A percentile compares a stretch with the other conserved stretches of the same genome.
Evolutionary conservation across 2,888 invertebrate genomes (phyloP).

Genomic region (Nomada fucata): DNA sequence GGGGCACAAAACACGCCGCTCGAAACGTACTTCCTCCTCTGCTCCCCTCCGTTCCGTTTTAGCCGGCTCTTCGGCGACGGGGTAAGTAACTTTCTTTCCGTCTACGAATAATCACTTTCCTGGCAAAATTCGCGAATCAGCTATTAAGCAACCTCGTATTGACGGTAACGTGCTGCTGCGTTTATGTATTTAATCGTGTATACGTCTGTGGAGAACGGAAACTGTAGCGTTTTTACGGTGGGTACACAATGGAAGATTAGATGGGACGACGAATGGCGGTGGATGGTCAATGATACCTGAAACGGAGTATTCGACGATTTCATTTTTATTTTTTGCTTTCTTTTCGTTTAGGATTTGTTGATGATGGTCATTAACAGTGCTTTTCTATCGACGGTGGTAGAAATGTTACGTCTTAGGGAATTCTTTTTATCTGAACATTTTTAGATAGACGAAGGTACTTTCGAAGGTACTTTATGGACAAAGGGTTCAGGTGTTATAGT

Average conservation of each 20-base stretch:
- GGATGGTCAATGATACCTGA: too few relatives aligned
- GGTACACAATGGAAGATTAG: not conserved
- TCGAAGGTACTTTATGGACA: too few relatives aligned
- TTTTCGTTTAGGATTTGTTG: too few relatives aligned
- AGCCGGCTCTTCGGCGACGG: not conserved
- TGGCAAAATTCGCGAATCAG: constrained; percentile 25
- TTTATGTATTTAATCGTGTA: not conserved
- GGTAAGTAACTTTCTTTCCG: constrained; percentile 26
- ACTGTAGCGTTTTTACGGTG: constrained; percentile 15
- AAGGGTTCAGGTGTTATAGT: too few relatives aligned
- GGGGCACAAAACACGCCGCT: not conserved
- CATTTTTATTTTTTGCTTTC: too few relatives aligned
- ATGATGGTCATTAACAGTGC: too few relatives aligned
- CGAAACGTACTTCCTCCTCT: constrained; percentile 5
- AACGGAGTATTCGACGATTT: too few relatives aligned
- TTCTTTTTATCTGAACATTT: too few relatives aligned
- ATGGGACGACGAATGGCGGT: too few relatives aligned
- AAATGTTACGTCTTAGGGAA: too few relatives aligned
- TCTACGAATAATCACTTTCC: constrained; percentile 29
- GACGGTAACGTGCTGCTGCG: constrained; percentile 29
- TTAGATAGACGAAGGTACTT: too few relatives aligned
- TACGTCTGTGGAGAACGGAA: not conserved
- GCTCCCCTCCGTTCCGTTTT: not conserved
- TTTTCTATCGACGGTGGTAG: too few relatives aligned
- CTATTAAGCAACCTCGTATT: constrained; percentile 23